Conservation (phyloP, 2,113 vertebrate species). For the Oncorhynchus masou region DNA sequence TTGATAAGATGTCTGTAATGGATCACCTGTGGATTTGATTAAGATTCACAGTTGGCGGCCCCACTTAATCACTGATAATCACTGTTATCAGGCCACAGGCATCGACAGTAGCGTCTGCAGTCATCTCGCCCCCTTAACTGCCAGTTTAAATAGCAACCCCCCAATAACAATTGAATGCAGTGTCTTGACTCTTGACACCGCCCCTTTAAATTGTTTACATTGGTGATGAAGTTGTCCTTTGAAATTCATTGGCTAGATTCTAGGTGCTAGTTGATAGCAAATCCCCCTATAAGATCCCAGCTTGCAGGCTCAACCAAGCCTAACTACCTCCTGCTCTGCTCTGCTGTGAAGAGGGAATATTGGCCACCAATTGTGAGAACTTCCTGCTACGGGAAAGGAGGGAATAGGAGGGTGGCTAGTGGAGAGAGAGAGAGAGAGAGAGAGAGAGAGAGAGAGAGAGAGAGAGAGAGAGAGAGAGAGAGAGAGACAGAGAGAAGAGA, state of each 20-base stretch:
- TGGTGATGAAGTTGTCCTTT: conserved; percentile 39
- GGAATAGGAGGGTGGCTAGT: conserved; percentile 47
- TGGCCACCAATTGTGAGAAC: conserved; percentile 76
- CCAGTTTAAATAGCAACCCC: no score
- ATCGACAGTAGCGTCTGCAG: no score
- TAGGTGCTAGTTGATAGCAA: conserved; percentile 58
- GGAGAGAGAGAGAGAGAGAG: background rate
- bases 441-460: no score
- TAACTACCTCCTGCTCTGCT: conserved; percentile 56
- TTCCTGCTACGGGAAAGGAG: conserved; percentile 77
- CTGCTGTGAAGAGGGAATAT: conserved; percentile 47
- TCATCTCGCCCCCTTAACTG: no score
- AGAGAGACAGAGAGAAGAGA: background rate
- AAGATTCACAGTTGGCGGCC: no score
- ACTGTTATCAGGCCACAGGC: no score
- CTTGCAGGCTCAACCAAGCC: conserved; percentile 40
- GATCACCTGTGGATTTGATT: no score
- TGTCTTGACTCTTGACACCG: conserved; percentile 31
- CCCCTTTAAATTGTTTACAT: background rate
- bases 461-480: background rate
- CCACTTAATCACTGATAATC: no score
- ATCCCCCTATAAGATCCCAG: conserved; percentile 37
- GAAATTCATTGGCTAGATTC: conserved; percentile 61
- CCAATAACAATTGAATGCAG: conserved; percentile 55
- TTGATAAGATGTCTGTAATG: no score